Evolutionary conservation across 2,888 invertebrate species (phyloP), one percentile per base, ranked within the genome.

Genomic region (Notocelia uddmanniana): DNA sequence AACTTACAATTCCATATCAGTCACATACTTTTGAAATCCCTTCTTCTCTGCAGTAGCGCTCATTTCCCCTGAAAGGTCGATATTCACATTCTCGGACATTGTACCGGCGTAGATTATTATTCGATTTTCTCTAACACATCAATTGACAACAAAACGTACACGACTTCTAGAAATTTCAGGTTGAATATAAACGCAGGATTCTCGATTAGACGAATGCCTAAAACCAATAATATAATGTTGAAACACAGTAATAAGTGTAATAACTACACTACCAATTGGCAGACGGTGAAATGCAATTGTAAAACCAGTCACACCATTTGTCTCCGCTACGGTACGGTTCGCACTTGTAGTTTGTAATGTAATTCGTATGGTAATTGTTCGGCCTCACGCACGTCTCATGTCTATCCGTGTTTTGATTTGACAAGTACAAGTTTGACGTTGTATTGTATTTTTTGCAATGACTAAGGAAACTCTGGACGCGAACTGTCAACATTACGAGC

Each of bases 1-100:
- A 79, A 83, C 92, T 93, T 91, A 93, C 93, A 90, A 83, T 87
- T 93, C 93, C 85, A 91, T 80, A 84, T 92, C 89, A 90, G 88
- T 89, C 81, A 93, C 93, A 90, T 93, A 94, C 94, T 94, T 94
- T 89, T 92, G 91, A 69, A 93, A 91, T 74, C 93, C 92, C 83
- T 85, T 90, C 77, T 92, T 93, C 79, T 93, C 92, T 9, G 85
- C 78, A 15, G 90, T 85, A 18, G 93, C 87, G 80, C 87, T 89
- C 37, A 94, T 94, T 86, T 94, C 93, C 68, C 94, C 94, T 5
- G 93, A 89, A 69, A 94, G 81, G 80, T 94, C 94, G 73, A 94
- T 91, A 75, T 91, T 91, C 37, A 94, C 91, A 75, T 88, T 91
- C 79, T 94, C 94, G 69, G 92, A 85, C 94, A 94, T 94, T 75